phyloP scores from a whole-genome alignment of 2,888 invertebrate species.

The Selenia dentaria region DNA sequence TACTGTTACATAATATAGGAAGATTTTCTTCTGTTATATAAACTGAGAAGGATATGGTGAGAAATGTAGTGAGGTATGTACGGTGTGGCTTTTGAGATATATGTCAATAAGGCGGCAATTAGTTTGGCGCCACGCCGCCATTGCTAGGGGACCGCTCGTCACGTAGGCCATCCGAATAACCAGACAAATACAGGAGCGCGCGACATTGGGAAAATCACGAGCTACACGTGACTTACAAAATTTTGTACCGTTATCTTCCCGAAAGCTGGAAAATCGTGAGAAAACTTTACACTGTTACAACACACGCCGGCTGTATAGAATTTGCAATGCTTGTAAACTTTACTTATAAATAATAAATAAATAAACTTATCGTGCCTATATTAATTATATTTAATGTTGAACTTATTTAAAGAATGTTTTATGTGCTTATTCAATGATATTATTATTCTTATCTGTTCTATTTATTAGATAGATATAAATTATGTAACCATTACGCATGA shows the following conservation, averaged over 20 bases:
- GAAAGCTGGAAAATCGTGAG: slow-evolving; percentile 54
- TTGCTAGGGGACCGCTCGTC: slow-evolving; percentile 74
- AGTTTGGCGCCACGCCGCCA: slow-evolving; percentile 80
- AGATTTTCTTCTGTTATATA: slow-evolving; percentile 12
- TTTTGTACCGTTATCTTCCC: slow-evolving; percentile 43
- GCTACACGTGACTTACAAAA: slow-evolving; percentile 27
- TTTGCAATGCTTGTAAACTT: neutral
- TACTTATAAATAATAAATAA: too few species aligned
- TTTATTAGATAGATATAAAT: too few species aligned
- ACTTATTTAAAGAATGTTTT: too few species aligned
- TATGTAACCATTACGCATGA: too few species aligned
- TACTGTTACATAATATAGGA: slow-evolving; percentile 64
- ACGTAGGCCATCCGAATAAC: slow-evolving; percentile 78
- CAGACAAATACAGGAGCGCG: slow-evolving; percentile 51
- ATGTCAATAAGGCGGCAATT: slow-evolving; percentile 76
- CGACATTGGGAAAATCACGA: slow-evolving; percentile 18
- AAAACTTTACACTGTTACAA: slow-evolving; percentile 30
- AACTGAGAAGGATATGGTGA: neutral
- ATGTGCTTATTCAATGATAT: too few species aligned
- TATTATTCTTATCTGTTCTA: too few species aligned
- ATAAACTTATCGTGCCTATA: too few species aligned
- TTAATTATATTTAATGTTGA: too few species aligned
- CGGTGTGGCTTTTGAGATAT: slow-evolving; percentile 33
- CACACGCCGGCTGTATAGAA: slow-evolving; percentile 19
- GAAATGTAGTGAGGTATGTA: neutral